These are phyloP conservation scores for Mastomys natalensis DNA, from an alignment of 2,113 vertebrate genomes.

Conservation along the genomic window DNA sequence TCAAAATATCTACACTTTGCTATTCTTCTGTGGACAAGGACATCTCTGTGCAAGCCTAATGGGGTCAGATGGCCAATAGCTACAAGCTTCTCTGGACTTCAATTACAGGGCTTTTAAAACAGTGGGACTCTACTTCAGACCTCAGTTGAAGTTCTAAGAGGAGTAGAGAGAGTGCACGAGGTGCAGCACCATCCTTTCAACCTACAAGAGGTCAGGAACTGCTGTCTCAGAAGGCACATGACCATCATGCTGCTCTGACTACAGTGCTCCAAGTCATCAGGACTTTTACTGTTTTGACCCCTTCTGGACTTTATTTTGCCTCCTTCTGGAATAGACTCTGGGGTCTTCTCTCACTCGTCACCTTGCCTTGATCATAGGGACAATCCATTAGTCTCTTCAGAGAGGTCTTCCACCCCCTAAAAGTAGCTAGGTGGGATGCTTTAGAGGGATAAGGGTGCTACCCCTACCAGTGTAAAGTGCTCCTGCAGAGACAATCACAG, in stretches of 20 bases:
- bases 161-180: background rate
- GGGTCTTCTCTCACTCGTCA: background rate
- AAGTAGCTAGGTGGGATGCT: background rate
- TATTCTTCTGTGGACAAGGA: background rate
- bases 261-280: background rate
- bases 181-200: background rate
- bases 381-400: background rate
- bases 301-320: background rate
- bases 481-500: background rate
- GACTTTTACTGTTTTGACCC: background rate
- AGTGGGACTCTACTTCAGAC: background rate
- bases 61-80: background rate
- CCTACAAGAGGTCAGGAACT: background rate
- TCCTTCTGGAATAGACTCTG: background rate
- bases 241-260: background rate
- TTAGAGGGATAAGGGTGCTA: background rate
- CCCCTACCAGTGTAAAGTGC: too few relatives aligned
- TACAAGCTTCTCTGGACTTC: background rate
- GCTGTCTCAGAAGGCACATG: background rate
- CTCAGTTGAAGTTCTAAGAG: conserved; percentile 3
- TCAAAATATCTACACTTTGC: background rate
- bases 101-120: background rate
- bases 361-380: background rate
- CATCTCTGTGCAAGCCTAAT: background rate
- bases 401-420: background rate